A percentile compares a stretch with the other conserved stretches of the same genome.
phyloP scores from a whole-genome alignment of 2,113 vertebrate genomes.

The Plestiodon gilberti region DNA sequence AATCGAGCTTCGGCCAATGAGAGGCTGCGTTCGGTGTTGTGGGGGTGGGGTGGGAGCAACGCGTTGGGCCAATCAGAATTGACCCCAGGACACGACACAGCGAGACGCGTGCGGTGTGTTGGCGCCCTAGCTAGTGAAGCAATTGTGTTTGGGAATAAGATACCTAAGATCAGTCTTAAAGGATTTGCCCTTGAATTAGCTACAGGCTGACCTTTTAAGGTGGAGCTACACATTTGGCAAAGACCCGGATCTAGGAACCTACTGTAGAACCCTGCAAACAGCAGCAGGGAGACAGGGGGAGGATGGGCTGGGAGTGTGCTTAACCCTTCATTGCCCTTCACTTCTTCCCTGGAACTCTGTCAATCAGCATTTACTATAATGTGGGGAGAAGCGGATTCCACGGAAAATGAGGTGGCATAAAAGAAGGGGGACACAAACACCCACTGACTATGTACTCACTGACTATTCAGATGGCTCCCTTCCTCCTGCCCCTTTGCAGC shows the following conservation, averaged over 20 bases:
- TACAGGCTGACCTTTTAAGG: not conserved
- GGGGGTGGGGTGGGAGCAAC: too few relatives aligned
- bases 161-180: not conserved
- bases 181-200: not conserved
- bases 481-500: not conserved
- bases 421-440: too few relatives aligned
- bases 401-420: too few relatives aligned
- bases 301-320: not conserved
- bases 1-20: too few relatives aligned
- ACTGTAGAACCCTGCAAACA: not conserved
- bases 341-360: not conserved
- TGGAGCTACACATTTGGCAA: not conserved
- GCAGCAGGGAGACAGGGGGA: not conserved
- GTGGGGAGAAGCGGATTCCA: too few relatives aligned
- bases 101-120: too few relatives aligned
- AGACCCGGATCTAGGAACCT: not conserved
- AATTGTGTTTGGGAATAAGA: not conserved
- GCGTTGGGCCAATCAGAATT: too few relatives aligned
- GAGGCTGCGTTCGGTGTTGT: too few relatives aligned
- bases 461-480: too few relatives aligned
- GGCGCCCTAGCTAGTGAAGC: not conserved
- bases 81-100: too few relatives aligned
- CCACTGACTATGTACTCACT: too few relatives aligned
- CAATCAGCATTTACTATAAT: too few relatives aligned
- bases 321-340: not conserved